Base-by-base conservation (phyloP, 2,113 vertebrate genomes). In the Thalassarche chlororhynchos region DNA sequence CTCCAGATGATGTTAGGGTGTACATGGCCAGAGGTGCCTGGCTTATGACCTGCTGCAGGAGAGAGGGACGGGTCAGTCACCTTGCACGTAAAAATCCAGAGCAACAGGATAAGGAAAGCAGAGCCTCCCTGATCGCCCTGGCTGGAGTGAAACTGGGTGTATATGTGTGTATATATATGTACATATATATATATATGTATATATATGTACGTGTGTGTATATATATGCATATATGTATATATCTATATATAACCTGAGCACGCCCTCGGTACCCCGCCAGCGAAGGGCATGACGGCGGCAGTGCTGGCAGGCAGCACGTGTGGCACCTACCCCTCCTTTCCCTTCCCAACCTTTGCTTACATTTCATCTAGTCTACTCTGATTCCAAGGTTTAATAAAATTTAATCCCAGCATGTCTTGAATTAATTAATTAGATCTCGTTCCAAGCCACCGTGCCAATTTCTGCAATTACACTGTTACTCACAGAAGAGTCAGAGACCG, bases 1-100 rank as follows among this genome's bases (percentile, higher is more conserved):
- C 29, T 52, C 17, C 28, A 6, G 5, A 26, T 18, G 23, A 8
- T 34, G 14, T 4, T 10, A 26, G 23, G 54, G 32, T 81, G 75
- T 12, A 2, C 25, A 3, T 2, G 26, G n/a, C 20, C 61, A 42
- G 61, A 19, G 49, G n/a, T 32, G 17, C 5, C 4, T 0, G 0
- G 17, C 8, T 65, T 12, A 4, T 3, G 23, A 25, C 23, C 69
- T 31, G 24, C 38, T 14, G 36, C 71, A 61, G 51, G 49, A 65
- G 8, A 42, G 38, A 70, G 62, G 23, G 36, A 57, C 0, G 3
- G 46, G 15, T 25, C 44, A 7, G 19, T 5, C 62, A 44, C 17
- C 55, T 28, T 24, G 31, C 49, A 12, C 0, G 2, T 9, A 15
- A 70, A 65, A 90, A 40, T 31, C 42, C 8, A 47, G 44, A 80